A percentile compares a stretch with the other conserved stretches of the same genome.
These are phyloP conservation scores for Conus canariensis DNA, from an alignment of 2,888 invertebrate genomes.

Conservation along the genomic window DNA sequence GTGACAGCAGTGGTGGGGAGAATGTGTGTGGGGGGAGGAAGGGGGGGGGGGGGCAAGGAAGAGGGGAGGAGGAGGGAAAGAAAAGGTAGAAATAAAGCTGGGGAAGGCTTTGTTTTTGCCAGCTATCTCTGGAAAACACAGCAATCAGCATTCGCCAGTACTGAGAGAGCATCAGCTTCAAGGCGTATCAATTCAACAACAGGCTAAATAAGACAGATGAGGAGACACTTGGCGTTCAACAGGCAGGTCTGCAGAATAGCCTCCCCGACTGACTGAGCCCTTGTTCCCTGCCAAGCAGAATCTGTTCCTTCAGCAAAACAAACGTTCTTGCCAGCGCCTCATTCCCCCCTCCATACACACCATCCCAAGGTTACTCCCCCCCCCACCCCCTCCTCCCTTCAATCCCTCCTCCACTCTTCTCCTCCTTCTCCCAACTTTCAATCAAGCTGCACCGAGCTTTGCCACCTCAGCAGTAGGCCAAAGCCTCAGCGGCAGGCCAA, in stretches of 20 bases:
- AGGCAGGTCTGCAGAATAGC: neutral
- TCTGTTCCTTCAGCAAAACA: neutral
- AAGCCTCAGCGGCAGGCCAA: neutral
- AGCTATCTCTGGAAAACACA: neutral
- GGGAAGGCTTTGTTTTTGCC: neutral
- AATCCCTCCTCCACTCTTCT: neutral
- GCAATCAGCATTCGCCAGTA: neutral
- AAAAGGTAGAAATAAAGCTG: neutral
- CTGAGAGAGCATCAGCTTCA: neutral
- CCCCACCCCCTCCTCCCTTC: too few relatives aligned
- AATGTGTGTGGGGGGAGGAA: too few relatives aligned
- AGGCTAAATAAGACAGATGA: slow-evolving; percentile 4
- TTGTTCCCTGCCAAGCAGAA: slow-evolving; percentile 1
- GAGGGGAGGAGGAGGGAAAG: neutral
- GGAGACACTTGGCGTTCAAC: neutral
- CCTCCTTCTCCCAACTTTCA: neutral
- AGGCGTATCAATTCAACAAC: slow-evolving; percentile 5
- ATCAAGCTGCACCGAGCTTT: neutral
- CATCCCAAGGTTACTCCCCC: too few relatives aligned
- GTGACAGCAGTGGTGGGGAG: too few relatives aligned
- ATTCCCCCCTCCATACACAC: neutral
- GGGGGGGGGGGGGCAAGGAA: neutral
- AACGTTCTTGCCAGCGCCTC: neutral
- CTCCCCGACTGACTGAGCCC: neutral
- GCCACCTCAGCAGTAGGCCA: neutral